Evolutionary conservation across 1,140 invertebrate species (phyloP).

Genomic region (Diorhabda sublineata): DNA sequence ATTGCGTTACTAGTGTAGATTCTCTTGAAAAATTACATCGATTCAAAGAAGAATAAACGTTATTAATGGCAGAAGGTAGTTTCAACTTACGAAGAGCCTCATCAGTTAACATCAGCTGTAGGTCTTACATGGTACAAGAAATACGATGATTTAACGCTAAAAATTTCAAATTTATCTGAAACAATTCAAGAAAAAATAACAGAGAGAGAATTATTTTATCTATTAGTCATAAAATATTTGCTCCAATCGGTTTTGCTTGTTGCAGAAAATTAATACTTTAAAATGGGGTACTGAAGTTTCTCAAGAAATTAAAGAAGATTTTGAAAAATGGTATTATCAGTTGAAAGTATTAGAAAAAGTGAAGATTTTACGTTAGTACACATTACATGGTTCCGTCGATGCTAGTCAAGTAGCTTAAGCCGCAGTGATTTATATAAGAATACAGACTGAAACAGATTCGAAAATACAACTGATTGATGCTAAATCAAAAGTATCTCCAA

Average conservation of each 20-base stretch:
- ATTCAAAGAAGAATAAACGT: no score
- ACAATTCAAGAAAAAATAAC: constrained; percentile 17
- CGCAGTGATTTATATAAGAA: constrained; percentile 26
- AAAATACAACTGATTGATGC: constrained; percentile 25
- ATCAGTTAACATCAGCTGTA: constrained; percentile 10
- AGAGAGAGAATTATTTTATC: constrained; percentile 30
- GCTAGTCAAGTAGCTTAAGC: no score
- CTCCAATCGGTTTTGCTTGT: constrained; percentile 33
- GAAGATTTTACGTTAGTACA: background rate
- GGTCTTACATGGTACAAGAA: constrained; percentile 20
- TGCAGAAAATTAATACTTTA: constrained; percentile 16
- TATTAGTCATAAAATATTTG: constrained; percentile 30
- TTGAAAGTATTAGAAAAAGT: background rate
- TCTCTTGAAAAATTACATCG: no score
- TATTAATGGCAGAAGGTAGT: constrained; percentile 1
- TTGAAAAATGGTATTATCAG: background rate
- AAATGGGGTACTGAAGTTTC: constrained; percentile 29
- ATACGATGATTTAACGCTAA: no score
- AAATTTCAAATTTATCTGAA: background rate
- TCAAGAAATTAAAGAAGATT: background rate
- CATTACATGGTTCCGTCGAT: constrained; percentile 5
- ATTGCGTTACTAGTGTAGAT: constrained; percentile 20
- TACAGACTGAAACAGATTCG: constrained; percentile 9
- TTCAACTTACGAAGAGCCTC: constrained; percentile 6
- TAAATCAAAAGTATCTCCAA: constrained; percentile 34